phyloP scores from a whole-genome alignment of 2,888 invertebrate genomes.

The Labia minor region DNA sequence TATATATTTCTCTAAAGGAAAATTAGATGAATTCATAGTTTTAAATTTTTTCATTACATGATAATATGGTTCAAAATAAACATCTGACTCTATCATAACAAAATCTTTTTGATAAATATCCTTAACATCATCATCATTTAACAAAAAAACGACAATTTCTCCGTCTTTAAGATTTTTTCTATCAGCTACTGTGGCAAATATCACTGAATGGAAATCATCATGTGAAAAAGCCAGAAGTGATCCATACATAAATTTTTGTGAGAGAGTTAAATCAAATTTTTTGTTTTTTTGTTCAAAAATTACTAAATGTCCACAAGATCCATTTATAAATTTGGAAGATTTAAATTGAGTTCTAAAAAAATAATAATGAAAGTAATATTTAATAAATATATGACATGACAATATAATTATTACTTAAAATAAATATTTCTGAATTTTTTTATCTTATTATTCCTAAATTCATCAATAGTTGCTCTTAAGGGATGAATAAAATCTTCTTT shows the following conservation, averaged over 20 bases:
- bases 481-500: slow-evolving; percentile 41
- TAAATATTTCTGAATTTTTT: slow-evolving; percentile 24
- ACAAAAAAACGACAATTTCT: slow-evolving; percentile 33
- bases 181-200: slow-evolving; percentile 57
- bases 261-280: slow-evolving; percentile 38
- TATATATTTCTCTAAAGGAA: slow-evolving; percentile 60
- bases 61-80: slow-evolving; percentile 72
- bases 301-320: slow-evolving; percentile 28
- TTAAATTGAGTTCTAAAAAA: background rate
- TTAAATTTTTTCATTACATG: slow-evolving; percentile 62
- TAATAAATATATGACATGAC: background rate
- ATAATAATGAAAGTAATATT: background rate
- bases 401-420: background rate
- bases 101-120: slow-evolving; percentile 27
- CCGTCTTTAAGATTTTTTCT: slow-evolving; percentile 38
- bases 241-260: slow-evolving; percentile 56
- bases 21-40: slow-evolving; percentile 41
- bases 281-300: slow-evolving; percentile 31
- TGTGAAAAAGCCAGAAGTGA: slow-evolving; percentile 60
- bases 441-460: slow-evolving; percentile 39
- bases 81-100: slow-evolving; percentile 63
- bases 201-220: slow-evolving; percentile 54
- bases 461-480: slow-evolving; percentile 44
- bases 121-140: slow-evolving; percentile 32
- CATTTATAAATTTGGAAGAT: background rate